phyloP scores from a whole-genome alignment of 2,888 invertebrate species.

The Papilio elwesi region DNA sequence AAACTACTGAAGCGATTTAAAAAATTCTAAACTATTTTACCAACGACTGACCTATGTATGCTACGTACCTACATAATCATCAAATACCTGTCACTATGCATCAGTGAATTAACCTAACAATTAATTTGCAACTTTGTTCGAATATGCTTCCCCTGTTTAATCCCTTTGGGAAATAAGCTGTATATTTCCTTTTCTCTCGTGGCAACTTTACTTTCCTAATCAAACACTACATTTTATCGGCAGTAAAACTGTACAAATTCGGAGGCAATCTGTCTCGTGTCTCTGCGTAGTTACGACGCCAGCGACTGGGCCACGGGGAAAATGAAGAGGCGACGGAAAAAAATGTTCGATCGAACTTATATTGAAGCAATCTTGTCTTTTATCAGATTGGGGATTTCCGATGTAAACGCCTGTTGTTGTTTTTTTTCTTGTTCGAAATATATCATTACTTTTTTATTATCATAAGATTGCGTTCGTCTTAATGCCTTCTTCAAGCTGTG shows the following conservation, averaged over 20 bases:
- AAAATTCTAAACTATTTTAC: no score
- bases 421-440: neutral
- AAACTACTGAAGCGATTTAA: no score
- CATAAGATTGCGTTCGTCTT: no score
- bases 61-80: no score
- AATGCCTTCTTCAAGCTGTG: no score
- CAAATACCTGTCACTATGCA: no score
- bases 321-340: conserved; percentile 23
- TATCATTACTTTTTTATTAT: no score
- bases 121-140: neutral
- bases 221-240: conserved; percentile 49
- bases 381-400: conserved; percentile 22
- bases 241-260: conserved; percentile 50
- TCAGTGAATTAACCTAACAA: no score
- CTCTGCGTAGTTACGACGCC: conserved; percentile 10
- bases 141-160: neutral
- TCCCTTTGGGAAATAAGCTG: conserved; percentile 2
- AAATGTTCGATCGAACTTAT: conserved; percentile 28
- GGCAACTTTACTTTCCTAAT: conserved; percentile 10
- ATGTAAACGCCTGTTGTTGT: neutral
- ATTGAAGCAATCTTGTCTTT: conserved; percentile 31
- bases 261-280: conserved; percentile 52
- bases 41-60: no score
- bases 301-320: conserved; percentile 57
- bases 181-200: neutral